Evolutionary conservation across 1,140 invertebrate species (phyloP).

Genomic region (Nomia melanderi): DNA sequence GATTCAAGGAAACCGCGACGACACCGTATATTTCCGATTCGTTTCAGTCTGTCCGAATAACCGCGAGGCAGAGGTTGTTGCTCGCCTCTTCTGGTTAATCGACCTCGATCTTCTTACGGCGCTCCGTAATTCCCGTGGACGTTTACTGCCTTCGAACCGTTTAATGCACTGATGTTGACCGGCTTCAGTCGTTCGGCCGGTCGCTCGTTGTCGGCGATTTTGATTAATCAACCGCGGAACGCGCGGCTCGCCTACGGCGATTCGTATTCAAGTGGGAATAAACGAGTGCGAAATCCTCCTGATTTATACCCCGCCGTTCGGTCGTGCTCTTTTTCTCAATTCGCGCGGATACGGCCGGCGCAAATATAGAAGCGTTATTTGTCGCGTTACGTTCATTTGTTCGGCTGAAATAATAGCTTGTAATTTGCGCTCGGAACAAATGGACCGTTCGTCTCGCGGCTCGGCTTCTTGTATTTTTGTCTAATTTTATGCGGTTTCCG

Average conservation of each 20-base stretch:
- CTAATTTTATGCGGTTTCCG: too few species aligned
- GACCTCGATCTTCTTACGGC: neutral
- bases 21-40: neutral
- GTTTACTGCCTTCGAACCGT: constrained; percentile 7
- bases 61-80: neutral
- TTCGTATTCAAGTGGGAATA: neutral
- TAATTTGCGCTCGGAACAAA: too few species aligned
- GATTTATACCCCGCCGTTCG: neutral
- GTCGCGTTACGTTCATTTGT: too few species aligned
- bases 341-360: neutral
- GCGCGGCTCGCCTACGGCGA: neutral
- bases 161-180: constrained; percentile 6
- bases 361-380: neutral
- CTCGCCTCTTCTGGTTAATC: constrained; percentile 1
- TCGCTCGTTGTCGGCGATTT: neutral
- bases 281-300: neutral
- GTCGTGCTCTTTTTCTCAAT: neutral
- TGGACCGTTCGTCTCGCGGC: too few species aligned
- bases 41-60: neutral
- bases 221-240: constrained; percentile 6
- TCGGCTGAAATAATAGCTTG: too few species aligned
- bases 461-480: too few species aligned
- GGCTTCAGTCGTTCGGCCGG: neutral
- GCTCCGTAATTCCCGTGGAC: neutral
- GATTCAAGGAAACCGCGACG: neutral